Evolutionary conservation across 2,113 vertebrate species (phyloP).

Genomic region (Passer montanus): DNA sequence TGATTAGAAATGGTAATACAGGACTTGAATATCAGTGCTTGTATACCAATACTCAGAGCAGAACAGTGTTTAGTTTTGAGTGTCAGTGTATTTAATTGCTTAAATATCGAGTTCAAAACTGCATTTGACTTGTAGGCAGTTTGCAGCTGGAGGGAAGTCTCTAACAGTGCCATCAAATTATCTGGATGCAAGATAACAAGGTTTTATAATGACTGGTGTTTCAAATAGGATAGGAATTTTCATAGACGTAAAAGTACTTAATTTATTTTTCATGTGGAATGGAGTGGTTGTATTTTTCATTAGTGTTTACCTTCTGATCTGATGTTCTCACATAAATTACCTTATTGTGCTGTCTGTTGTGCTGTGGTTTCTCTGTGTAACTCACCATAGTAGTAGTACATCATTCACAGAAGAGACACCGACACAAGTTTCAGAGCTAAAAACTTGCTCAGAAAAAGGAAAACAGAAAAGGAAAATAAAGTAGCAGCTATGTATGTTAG

Average conservation of each 20-base stretch:
- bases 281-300: not conserved
- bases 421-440: not conserved
- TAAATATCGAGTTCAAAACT: not conserved
- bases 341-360: not conserved
- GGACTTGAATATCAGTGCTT: not conserved
- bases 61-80: not conserved
- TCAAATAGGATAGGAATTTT: not conserved
- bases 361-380: not conserved
- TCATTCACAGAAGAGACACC: not conserved
- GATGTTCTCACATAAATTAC: not conserved
- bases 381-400: not conserved
- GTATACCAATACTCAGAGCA: not conserved
- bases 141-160: not conserved
- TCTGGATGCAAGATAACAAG: not conserved
- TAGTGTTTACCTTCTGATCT: not conserved
- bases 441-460: not conserved
- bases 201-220: not conserved
- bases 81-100: not conserved
- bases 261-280: not conserved
- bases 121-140: not conserved
- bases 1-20: not conserved
- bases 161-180: not conserved
- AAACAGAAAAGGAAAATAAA: not conserved
- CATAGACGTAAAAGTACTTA: not conserved
- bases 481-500: not conserved